Conservation (phyloP, 2,113 vertebrate genomes). For the Channa argus region DNA sequence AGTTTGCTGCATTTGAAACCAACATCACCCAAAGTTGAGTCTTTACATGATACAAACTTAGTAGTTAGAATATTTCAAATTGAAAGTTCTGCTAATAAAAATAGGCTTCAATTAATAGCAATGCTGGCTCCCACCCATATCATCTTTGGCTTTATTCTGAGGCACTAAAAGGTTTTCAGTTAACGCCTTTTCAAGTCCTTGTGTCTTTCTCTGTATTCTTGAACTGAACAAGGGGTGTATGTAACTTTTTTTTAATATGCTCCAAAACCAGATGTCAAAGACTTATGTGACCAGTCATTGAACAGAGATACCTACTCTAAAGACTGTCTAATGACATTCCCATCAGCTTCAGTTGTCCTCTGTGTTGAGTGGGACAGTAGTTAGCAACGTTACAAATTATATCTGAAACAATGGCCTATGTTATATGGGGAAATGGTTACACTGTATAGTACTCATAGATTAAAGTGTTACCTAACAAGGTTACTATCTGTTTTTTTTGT, state of each 20-base stretch:
- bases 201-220: too few species aligned
- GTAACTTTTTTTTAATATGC: too few species aligned
- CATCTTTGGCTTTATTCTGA: background rate
- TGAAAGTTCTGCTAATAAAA: conserved; percentile 27
- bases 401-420: too few species aligned
- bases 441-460: background rate
- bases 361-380: too few species aligned
- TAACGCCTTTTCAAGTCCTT: background rate
- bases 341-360: too few species aligned
- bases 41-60: conserved; percentile 16
- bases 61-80: conserved; percentile 26
- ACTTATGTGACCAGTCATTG: too few species aligned
- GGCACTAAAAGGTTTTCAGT: background rate
- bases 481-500: background rate
- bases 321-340: too few species aligned
- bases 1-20: conserved; percentile 50
- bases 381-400: too few species aligned
- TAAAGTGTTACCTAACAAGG: background rate
- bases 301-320: too few species aligned
- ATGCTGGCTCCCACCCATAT: background rate
- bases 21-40: conserved; percentile 14
- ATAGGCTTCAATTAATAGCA: conserved; percentile 2
- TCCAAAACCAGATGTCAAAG: too few species aligned
- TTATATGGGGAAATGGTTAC: background rate
- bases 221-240: too few species aligned